These are phyloP conservation scores for Mastomys coucha DNA, from an alignment of 2,113 vertebrate species.

Conservation along the genomic window DNA sequence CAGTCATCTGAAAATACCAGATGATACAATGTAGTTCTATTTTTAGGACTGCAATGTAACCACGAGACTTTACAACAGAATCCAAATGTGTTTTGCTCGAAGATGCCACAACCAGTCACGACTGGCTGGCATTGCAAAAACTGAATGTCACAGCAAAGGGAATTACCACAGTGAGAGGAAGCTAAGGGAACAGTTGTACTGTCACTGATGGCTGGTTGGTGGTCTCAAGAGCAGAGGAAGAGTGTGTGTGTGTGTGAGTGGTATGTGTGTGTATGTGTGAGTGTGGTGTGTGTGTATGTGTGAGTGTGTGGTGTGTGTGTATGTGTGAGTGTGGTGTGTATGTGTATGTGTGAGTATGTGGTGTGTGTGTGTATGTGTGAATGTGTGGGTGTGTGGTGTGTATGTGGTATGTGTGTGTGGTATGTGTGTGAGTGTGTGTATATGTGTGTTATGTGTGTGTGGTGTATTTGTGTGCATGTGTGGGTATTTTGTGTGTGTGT, in stretches of 20 bases:
- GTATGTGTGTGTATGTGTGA: background rate
- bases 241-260: background rate
- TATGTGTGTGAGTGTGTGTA: too few species aligned
- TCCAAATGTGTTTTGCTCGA: conserved; percentile 21
- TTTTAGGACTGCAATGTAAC: conserved; percentile 61
- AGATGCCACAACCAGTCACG: conserved; percentile 52
- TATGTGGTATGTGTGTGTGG: background rate
- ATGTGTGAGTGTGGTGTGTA: background rate
- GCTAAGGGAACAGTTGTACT: background rate
- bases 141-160: conserved; percentile 39
- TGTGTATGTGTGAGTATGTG: background rate
- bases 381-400: background rate
- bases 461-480: background rate
- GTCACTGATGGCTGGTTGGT: background rate
- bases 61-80: conserved; percentile 54
- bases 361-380: background rate
- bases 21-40: conserved; percentile 62
- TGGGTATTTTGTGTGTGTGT: background rate
- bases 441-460: background rate
- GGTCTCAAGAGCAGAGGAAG: background rate
- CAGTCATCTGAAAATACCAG: conserved; percentile 56
- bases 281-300: background rate
- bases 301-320: too few species aligned
- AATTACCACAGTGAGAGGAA: conserved; percentile 4
- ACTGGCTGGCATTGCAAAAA: conserved; percentile 63